Conservation (phyloP, 2,797 vertebrate genomes). For the Champsocephalus gunnari region DNA sequence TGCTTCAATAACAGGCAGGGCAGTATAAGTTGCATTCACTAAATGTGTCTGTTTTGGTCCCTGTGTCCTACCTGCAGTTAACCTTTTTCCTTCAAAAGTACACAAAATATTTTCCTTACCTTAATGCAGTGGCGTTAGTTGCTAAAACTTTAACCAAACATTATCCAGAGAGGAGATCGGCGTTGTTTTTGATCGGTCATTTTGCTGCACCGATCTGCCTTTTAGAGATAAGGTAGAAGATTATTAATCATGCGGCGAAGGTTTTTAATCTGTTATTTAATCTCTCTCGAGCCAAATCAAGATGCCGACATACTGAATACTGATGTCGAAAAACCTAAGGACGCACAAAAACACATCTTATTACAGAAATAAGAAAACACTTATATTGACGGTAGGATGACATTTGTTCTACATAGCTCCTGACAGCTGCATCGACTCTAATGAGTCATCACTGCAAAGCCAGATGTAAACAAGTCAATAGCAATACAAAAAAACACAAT, state of each 20-base stretch:
- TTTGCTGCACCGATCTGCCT: background rate
- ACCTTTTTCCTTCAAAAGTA: background rate
- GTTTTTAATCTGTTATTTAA: background rate
- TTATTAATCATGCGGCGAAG: background rate
- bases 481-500: slow-evolving; percentile 24
- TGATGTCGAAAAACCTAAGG: slow-evolving; percentile 6
- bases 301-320: background rate
- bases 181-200: too few relatives aligned
- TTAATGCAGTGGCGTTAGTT: background rate
- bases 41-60: too few relatives aligned
- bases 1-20: background rate
- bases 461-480: slow-evolving; percentile 40
- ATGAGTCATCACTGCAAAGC: slow-evolving; percentile 37
- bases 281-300: slow-evolving; percentile 3
- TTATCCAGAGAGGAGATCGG: background rate
- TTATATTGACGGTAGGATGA: slow-evolving; percentile 6
- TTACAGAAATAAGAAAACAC: background rate
- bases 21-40: background rate
- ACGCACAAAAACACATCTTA: slow-evolving; percentile 18
- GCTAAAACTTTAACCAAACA: background rate
- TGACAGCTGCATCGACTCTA: slow-evolving; percentile 23
- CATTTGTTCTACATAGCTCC: slow-evolving; percentile 14
- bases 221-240: background rate
- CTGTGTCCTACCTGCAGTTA: too few relatives aligned
- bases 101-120: background rate